phyloP scores from a whole-genome alignment of 2,113 vertebrate genomes.

The Hystrix cristata region DNA sequence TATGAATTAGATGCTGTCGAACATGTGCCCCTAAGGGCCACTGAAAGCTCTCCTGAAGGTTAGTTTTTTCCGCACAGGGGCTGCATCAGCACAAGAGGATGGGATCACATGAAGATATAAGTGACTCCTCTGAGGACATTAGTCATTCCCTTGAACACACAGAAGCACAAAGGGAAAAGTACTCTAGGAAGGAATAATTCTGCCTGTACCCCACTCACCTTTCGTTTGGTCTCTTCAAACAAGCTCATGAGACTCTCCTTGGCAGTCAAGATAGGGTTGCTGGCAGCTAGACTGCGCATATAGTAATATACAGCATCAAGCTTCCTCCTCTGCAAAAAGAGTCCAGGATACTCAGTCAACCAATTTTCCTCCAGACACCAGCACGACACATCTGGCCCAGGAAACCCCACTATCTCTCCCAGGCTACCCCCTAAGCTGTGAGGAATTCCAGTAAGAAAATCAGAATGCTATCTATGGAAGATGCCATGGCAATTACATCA shows the following conservation, averaged over 20 bases:
- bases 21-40: background rate
- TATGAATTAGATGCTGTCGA: background rate
- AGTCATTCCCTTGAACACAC: background rate
- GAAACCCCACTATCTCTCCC: constrained; percentile 34
- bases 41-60: background rate
- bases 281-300: constrained; percentile 98
- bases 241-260: constrained; percentile 99
- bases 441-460: constrained; percentile 42
- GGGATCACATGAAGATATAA: background rate
- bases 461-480: background rate
- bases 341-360: constrained; percentile 65
- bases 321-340: constrained; percentile 94
- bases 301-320: constrained; percentile 99
- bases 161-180: constrained; percentile 16
- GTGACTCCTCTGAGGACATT: background rate
- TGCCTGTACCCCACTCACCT: constrained; percentile 89
- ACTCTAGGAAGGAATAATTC: constrained; percentile 35
- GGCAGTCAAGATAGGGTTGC: constrained; percentile 98
- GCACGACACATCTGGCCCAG: constrained; percentile 13
- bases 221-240: constrained; percentile 99
- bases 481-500: background rate
- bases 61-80: background rate
- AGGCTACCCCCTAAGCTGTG: background rate
- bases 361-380: constrained; percentile 20
- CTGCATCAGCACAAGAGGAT: background rate